Conservation (phyloP, 2,113 vertebrate species). For the Pontoporia blainvillei region DNA sequence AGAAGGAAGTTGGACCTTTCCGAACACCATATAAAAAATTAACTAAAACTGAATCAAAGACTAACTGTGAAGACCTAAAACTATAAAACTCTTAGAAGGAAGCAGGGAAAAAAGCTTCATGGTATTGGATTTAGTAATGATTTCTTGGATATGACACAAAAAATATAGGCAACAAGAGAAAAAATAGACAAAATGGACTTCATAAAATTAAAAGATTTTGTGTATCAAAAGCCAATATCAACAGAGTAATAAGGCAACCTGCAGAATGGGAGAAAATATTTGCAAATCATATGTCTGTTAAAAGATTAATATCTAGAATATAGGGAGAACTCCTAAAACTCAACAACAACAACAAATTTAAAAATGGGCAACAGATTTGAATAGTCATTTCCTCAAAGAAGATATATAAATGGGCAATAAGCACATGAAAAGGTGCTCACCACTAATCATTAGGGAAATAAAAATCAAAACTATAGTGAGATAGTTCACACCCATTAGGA, state of each 20-base stretch:
- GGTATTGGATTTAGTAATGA: background rate
- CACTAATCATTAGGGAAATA: background rate
- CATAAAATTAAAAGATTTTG: background rate
- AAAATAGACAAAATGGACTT: background rate
- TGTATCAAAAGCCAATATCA: background rate
- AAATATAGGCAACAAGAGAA: background rate
- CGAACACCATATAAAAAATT: background rate
- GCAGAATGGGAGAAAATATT: background rate
- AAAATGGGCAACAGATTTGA: background rate
- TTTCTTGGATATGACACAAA: background rate
- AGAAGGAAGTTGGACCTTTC: background rate
- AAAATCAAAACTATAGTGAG: background rate
- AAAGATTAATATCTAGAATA: background rate
- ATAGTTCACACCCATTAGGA: background rate
- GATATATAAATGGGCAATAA: background rate
- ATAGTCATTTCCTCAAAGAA: background rate
- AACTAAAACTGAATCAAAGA: background rate
- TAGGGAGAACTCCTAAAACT: background rate
- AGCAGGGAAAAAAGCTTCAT: background rate
- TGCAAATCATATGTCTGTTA: background rate
- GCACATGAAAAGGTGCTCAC: background rate
- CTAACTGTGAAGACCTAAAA: background rate
- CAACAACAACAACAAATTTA: background rate
- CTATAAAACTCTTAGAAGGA: background rate
- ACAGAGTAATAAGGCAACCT: background rate